Evolutionary conservation across 2,888 invertebrate genomes (phyloP), one percentile per base, ranked within the genome.

Genomic region (Yponomeuta plumbellus): DNA sequence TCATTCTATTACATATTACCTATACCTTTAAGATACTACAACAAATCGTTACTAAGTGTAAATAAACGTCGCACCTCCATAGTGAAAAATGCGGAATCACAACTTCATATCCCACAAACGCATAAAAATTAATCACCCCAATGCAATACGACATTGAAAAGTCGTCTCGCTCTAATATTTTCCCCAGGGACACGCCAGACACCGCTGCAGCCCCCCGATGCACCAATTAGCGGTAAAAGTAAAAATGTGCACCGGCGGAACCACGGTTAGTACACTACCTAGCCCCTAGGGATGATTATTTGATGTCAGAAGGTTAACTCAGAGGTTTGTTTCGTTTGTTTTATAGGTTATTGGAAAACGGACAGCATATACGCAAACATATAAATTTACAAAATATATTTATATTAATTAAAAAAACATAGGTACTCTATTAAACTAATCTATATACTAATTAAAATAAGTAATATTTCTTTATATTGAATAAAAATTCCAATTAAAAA

Each of bases 141-240:
- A 26, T n/a, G 22, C 13, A 4, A 22, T 17, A 44, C 39, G 87
- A 86, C 86, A 86, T 85, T 85, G 86, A 86, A 86, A 84, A 81
- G 81, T 75, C 73, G 71, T 80, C 79, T 80, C 80, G 79, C 78
- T 75, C 72, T 74, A 72, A 72, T 71, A 75, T 73, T 71, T 73
- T 83, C 89, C 80, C 85, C 68, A 56, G 86, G 75, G 88, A 81
- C 74, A 62, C 66, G 66, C 72, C 79, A 85, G 86, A 86, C 80
- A 80, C 80, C 80, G 75, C 5, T 73, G 76, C 73, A 75, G 77
- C 81, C 83, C 84, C 81, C 84, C 83, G 86, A 85, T 85, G 88
- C 85, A 83, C 88, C 89, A 89, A 91, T 90, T 91, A 90, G 89
- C 84, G 88, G 90, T 80, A 81, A 62, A 88, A 88, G 84, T 88